Conservation (phyloP, 2,888 invertebrate genomes). For the Acanthopleura granulata region DNA sequence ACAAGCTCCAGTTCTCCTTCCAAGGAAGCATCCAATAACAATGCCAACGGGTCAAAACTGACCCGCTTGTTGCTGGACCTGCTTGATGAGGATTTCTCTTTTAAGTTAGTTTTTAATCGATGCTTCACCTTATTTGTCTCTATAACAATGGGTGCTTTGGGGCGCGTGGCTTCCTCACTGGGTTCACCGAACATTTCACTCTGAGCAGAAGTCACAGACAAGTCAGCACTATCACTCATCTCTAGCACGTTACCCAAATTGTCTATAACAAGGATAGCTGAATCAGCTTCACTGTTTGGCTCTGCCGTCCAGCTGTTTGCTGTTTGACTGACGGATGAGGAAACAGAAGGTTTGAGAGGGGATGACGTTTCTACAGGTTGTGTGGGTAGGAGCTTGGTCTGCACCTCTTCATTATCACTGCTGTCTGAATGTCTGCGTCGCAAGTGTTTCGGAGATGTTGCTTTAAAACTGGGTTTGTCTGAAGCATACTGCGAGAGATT, state of each 20-base stretch:
- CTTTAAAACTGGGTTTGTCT: conserved; percentile 61
- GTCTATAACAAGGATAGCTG: conserved; percentile 36
- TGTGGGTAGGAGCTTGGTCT: conserved; percentile 32
- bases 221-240: conserved; percentile 28
- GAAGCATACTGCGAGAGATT: conserved; percentile 36
- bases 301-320: not conserved
- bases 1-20: conserved; percentile 98
- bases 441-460: conserved; percentile 61
- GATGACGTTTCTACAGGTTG: not conserved
- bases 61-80: conserved; percentile 75
- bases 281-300: not conserved
- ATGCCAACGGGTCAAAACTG: conserved; percentile 96
- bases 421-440: conserved; percentile 62
- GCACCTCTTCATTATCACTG: conserved; percentile 58
- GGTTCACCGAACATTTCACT: conserved; percentile 8
- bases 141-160: conserved; percentile 1
- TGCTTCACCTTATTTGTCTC: conserved; percentile 9
- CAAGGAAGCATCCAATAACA: conserved; percentile 95
- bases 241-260: conserved; percentile 47
- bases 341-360: not conserved
- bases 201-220: conserved; percentile 16
- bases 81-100: conserved; percentile 69
- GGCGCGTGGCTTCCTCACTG: not conserved
- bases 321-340: not conserved
- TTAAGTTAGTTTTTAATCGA: conserved; percentile 67